These are phyloP conservation scores for Dasypus novemcinctus DNA, from an alignment of 2,113 vertebrate genomes.

Conservation along the genomic window DNA sequence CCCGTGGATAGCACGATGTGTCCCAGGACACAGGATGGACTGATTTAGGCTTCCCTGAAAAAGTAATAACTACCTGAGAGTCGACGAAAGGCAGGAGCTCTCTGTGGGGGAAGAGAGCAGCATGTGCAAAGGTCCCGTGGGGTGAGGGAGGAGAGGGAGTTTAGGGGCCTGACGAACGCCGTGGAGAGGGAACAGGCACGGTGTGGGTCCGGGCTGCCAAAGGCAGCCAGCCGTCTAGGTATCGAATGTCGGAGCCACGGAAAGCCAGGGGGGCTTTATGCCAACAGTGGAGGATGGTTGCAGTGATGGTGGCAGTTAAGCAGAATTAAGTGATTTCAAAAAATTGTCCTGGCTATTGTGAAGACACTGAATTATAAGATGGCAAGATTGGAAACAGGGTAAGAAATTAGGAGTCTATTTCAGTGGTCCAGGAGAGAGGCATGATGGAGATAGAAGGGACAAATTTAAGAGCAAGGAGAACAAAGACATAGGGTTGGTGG, in stretches of 20 bases:
- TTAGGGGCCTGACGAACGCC: not conserved
- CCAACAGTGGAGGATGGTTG: not conserved
- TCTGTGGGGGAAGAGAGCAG: fast-evolving
- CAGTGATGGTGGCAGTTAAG: not conserved
- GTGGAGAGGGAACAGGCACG: not conserved
- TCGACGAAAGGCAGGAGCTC: not conserved
- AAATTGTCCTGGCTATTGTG: not conserved
- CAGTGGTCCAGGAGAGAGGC: not conserved
- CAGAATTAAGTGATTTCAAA: not conserved
- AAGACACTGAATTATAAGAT: not conserved
- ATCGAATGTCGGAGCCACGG: not conserved
- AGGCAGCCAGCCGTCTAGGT: not conserved
- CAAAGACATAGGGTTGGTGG: not conserved
- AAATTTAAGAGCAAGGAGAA: not conserved
- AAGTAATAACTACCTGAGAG: not conserved
- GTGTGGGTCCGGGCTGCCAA: not conserved
- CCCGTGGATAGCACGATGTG: fast-evolving
- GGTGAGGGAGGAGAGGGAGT: not conserved
- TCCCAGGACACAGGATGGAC: not conserved
- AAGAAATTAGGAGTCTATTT: not conserved
- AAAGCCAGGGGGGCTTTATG: not conserved
- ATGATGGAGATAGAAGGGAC: not conserved
- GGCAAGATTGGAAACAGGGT: not conserved
- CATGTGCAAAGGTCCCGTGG: not conserved
- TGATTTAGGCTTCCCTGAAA: not conserved